Evolutionary conservation across 2,113 vertebrate species (phyloP).

Genomic region (Addax nasomaculatus): DNA sequence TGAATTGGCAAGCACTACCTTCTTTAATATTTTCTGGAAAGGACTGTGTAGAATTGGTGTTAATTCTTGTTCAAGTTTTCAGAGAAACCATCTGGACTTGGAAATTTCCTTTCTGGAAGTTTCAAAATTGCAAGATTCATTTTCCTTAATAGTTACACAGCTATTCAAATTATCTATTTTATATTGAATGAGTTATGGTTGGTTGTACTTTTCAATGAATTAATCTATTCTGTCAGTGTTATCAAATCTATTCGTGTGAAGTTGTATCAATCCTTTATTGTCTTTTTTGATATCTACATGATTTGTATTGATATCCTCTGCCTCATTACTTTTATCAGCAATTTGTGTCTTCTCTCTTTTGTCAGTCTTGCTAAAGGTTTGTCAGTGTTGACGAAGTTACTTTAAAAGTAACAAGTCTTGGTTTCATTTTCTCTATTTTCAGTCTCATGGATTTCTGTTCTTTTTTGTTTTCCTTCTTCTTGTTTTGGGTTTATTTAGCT

Average conservation of each 20-base stretch:
- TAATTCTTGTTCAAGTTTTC: neutral
- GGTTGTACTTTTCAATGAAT: neutral
- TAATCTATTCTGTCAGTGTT: neutral
- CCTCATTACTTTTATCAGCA: neutral
- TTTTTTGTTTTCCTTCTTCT: neutral
- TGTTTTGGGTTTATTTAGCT: neutral
- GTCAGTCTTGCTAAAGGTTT: neutral
- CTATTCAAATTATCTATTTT: neutral
- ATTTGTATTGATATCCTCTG: neutral
- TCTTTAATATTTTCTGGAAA: neutral
- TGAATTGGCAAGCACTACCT: neutral
- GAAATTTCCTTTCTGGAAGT: neutral
- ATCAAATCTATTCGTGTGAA: neutral
- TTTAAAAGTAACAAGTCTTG: neutral
- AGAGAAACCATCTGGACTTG: neutral
- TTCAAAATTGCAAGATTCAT: neutral
- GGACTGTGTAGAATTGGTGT: neutral
- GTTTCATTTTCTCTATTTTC: neutral
- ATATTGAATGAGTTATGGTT: neutral
- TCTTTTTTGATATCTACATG: neutral
- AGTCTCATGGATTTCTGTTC: neutral
- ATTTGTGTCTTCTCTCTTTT: neutral
- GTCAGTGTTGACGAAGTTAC: neutral
- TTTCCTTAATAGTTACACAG: neutral
- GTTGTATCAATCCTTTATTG: neutral